Evolutionary conservation across 2,888 invertebrate species (phyloP), one percentile per base, ranked within the genome.

Genomic region (Plagiodera versicolora): DNA sequence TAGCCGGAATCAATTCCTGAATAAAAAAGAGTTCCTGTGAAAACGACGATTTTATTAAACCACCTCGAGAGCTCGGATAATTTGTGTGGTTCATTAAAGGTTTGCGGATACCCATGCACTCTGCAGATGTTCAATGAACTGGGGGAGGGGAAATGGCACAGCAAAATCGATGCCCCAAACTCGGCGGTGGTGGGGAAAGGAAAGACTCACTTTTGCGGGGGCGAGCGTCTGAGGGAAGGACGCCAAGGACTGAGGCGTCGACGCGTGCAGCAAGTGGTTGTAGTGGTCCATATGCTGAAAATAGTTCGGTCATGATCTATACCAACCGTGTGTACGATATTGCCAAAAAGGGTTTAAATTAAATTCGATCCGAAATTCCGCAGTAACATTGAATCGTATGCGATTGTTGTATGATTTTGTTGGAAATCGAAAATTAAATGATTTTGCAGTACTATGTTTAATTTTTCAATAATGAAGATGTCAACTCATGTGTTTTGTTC

Each of bases 121-220:
- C 28, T 65, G 65, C 65, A 72, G 75, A 74, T 76, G 74, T 77
- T 75, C 75, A 76, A 73, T 75, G 77, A 73, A 75, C 73, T 70
- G 65, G 61, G 66, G 67, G 64, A 39, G 54, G 47, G 53, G 52
- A 44, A 58, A 61, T 60, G 57, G 64, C 64, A 64, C 63, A 62
- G 60, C 65, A 57, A 60, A 63, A 72, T 72, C 73, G 72, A 71
- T 72, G 70, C 46, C 48, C 44, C 60, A 39, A 54, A 57, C 61
- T 47, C 58, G 57, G 58, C 32, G 10, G 68, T 63, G 67, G 67
- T 67, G 72, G 69, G 72, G 70, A 70, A 68, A 71, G 73, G 77
- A 74, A 74, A 71, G 71, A 74, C 72, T 74, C 74, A 77, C 73
- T 75, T 77, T 76, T 77, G 74, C 74, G 75, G 77, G 73, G 75